These are phyloP conservation scores for Schizaphis graminum DNA, from an alignment of 2,888 invertebrate species.

Conservation along the genomic window DNA sequence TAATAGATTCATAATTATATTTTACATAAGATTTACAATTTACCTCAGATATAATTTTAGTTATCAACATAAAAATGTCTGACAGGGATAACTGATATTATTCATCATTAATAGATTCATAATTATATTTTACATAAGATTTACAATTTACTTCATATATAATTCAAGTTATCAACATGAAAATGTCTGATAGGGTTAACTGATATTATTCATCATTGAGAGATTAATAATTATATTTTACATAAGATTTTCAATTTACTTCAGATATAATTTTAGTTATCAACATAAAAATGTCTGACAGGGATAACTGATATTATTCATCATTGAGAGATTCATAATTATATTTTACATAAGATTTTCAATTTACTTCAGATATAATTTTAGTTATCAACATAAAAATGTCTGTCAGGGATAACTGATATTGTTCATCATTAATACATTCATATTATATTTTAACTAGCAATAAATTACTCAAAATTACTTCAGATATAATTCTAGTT, in stretches of 20 bases:
- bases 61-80: no score
- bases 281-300: slow-evolving; percentile 46
- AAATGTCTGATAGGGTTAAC: slow-evolving; percentile 55
- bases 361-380: background rate
- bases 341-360: no score
- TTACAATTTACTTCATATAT: background rate
- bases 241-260: background rate
- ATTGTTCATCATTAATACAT: slow-evolving; percentile 24
- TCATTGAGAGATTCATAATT: background rate
- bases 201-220: slow-evolving; percentile 42
- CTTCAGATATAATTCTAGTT: no score
- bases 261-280: background rate
- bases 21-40: background rate
- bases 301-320: slow-evolving; percentile 53
- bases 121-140: background rate
- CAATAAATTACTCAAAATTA: no score
- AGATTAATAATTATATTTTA: background rate
- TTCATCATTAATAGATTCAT: no score
- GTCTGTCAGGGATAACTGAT: slow-evolving; percentile 58
- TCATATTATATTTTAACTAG: background rate
- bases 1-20: background rate
- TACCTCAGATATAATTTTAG: no score
- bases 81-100: no score
- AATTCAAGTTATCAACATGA: slow-evolving; percentile 18
- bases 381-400: slow-evolving; percentile 27